These are phyloP conservation scores for Cardinalis cardinalis DNA, from an alignment of 2,113 vertebrate genomes.

Conservation along the genomic window DNA sequence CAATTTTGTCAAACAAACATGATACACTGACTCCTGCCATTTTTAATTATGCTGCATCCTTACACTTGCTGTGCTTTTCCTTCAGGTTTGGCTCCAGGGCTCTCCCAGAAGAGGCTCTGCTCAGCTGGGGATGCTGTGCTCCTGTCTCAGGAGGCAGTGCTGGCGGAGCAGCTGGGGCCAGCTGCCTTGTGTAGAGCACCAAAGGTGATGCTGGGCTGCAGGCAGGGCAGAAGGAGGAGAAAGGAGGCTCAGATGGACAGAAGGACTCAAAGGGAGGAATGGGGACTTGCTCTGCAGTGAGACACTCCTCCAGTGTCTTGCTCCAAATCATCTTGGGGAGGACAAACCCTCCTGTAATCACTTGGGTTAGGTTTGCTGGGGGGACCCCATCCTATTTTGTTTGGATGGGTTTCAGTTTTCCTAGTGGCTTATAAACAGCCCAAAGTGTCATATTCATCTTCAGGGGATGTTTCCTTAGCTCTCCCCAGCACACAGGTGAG, in stretches of 20 bases:
- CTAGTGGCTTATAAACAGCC: not conserved
- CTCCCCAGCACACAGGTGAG: not conserved
- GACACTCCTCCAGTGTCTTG: not conserved
- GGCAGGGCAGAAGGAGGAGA: not conserved
- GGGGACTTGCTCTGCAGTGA: not conserved
- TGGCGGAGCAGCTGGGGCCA: not conserved
- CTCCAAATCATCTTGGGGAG: not conserved
- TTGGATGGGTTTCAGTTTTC: not conserved
- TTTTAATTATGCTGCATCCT: not conserved
- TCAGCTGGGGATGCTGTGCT: not conserved
- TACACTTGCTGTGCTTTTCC: not conserved
- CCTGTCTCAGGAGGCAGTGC: not conserved
- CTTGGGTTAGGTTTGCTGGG: not conserved
- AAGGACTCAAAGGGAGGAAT: not conserved
- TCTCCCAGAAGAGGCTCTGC: not conserved
- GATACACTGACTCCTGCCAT: not conserved
- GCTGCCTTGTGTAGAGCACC: not conserved
- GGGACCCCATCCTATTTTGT: not conserved
- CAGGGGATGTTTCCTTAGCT: not conserved
- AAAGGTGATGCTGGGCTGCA: not conserved
- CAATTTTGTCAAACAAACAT: not conserved
- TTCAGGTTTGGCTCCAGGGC: not conserved
- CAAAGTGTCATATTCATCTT: not conserved
- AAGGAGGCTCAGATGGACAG: fast-evolving
- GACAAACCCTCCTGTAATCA: not conserved